Evolutionary conservation across 2,888 invertebrate genomes (phyloP), one percentile per base, ranked within the genome.

Genomic region (Megamerina dolium): DNA sequence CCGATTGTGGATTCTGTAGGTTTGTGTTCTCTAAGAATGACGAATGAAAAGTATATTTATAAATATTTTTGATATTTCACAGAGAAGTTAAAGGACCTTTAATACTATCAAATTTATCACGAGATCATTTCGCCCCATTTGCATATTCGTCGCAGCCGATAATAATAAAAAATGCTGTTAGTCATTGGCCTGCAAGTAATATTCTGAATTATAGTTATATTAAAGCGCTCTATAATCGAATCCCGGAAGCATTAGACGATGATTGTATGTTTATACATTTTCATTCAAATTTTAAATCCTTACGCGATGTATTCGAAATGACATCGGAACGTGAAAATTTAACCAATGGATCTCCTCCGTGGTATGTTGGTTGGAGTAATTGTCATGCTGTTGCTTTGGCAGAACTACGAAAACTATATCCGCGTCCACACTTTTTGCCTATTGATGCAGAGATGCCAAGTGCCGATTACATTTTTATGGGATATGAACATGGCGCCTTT

Each of bases 331-430:
- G 87, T 60, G 80, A 82, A 5, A 63, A 63, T 35, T 55, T 64
- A 4, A 72, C 66, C 20, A 79, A 82, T 69, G 73, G 76, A 27
- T 79, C 80, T 2, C 75, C 82, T 56, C 81, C 88, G 2, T 92
- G 91, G 91, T 92, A 92, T 74, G 84, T 92, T 34, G 92, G 92
- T 54, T 91, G 91, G 90, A 87, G 87, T 44, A 92, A 92, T 66
- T 93, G 92, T 62, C 86, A 93, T 74, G 82, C 84, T n/a, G 79
- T 80, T 37, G 80, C 92, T 27, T 72, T 87, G 50, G 74, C 78
- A 12, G 78, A 80, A 61, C 78, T 93, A 59, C 77, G 88, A 43
- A 75, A 81, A 59, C 81, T 85, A 64, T 93, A 92, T 68, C 77
- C 80, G 27, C 74, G 84, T 43, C 93, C 93, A 20, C 81, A 86